Evolutionary conservation across 2,888 invertebrate species (phyloP), one percentile per base, ranked within the genome.

Genomic region (Lutraria lutraria): DNA sequence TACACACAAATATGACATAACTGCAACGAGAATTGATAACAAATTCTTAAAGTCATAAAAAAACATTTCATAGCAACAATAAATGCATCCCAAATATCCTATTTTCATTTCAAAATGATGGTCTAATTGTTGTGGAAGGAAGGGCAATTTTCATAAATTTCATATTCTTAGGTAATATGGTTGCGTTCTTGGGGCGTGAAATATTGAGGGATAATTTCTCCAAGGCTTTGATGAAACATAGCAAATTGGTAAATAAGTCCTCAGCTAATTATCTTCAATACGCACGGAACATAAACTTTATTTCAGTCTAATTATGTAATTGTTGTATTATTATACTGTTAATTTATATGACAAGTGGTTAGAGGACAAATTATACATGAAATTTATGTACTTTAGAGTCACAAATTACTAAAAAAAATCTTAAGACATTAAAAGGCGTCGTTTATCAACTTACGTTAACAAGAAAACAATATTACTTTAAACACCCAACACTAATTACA

Each of bases 191-290:
- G 76, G 79, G 88, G 84, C 87, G 86, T 91, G 84, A 81, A 88
- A 83, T 85, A 91, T 88, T 86, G 91, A 76, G 86, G 84, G 85
- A 88, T 91, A 88, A 91, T 88, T 91, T 88, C 86, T 31, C 54
- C 52, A 56, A 63, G 53, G 83, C 89, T 91, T 91, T 91, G 91
- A 91, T 87, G 89, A 86, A 87, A 91, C 89, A 87, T 91, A 86
- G 87, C 52, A 88, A 91, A 91, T 91, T 88, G 91, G 81, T 53
- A 60, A 68, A 76, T 89, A 87, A 91, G 87, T 85, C 83, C 84
- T 80, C 25, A n/a, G 43, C 81, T 89, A 91, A 91, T 91, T 89
- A 91, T 84, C 54, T 86, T 88, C 89, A 89, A 91, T 91, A 88
- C 81, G 83, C 87, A 89, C 76, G 60, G 76, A 8, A 84, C 68